A percentile compares a stretch with the other conserved stretches of the same genome.
Evolutionary conservation across 1,140 invertebrate genomes (phyloP).

Genomic region (Glossosoma conforme): DNA sequence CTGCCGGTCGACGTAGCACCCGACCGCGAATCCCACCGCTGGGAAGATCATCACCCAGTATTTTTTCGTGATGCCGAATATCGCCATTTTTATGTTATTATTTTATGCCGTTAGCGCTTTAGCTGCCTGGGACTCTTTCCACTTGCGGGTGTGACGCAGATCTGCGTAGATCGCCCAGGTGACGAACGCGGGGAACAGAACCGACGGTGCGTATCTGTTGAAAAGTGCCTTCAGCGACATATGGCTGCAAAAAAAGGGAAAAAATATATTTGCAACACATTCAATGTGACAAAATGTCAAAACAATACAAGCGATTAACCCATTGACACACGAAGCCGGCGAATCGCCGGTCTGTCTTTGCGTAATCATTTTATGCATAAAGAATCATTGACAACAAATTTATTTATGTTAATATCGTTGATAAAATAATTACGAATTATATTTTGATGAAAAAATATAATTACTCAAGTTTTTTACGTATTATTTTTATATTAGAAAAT

Average conservation of each 20-base stretch:
- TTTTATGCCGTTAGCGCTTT: slow-evolving; percentile 32
- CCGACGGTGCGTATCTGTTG: slow-evolving; percentile 55
- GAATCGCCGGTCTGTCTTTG: too few species aligned
- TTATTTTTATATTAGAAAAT: too few species aligned
- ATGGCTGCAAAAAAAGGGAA: slow-evolving; percentile 34
- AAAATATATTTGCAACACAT: background rate
- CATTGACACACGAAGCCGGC: too few species aligned
- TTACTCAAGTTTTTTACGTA: too few species aligned
- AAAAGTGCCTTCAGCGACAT: slow-evolving; percentile 45
- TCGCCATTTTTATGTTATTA: slow-evolving; percentile 39
- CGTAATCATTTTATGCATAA: too few species aligned
- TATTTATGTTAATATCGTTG: too few species aligned
- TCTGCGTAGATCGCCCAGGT: slow-evolving; percentile 60
- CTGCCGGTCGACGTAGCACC: slow-evolving; percentile 58
- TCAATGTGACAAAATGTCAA: too few species aligned
- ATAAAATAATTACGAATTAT: too few species aligned
- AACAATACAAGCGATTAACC: too few species aligned
- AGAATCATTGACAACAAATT: too few species aligned
- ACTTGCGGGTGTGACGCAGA: slow-evolving; percentile 62
- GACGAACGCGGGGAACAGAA: slow-evolving; percentile 59
- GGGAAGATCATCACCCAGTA: slow-evolving; percentile 50
- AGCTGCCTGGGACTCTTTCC: slow-evolving; percentile 49
- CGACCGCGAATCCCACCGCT: slow-evolving; percentile 52
- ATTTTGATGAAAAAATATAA: too few species aligned
- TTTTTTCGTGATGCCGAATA: slow-evolving; percentile 49